Evolutionary conservation across 2,797 vertebrate species (phyloP), one percentile per base, ranked within the genome.

Genomic region (Lepus townsendii): DNA sequence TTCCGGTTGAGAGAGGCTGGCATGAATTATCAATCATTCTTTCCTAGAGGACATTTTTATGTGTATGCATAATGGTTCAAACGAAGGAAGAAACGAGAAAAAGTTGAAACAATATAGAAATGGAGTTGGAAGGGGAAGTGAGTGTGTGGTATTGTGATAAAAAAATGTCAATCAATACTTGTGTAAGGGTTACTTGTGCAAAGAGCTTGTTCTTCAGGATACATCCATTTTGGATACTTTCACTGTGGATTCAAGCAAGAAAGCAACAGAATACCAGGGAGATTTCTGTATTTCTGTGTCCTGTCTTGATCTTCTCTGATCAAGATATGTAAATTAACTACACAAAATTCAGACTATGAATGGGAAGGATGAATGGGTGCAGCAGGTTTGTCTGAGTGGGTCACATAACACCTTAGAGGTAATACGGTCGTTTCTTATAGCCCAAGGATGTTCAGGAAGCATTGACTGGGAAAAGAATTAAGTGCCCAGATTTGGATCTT

Each of bases 41-140:
- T 93, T 17, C 50, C 38, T 32, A 62, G 76, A 90, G 72, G 77
- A 69, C 54, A 71, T 38, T 60, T 38, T 27, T 42, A 5, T 1
- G 0, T 2, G n/a, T 1, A 0, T 2, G n/a, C 14, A 6, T 38
- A n/a, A 60, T 8, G 13, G 65, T 87, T 96, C 72, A 85, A 75
- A 76, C 72, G 79, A 95, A 95, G 85, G 92, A 95, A 93, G 89
- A 90, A 94, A 73, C 0, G 3, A 30, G 60, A 5, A 76, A 52
- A 92, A 65, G 57, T 76, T 57, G 65, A 32, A 66, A 66, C 3
- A 7, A 22, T 50, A 8, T 32, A 79, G 80, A 69, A n/a, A 5
- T 69, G 38, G 30, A 62, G 52, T 66, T 63, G 79, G 88, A 62
- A 71, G 60, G 22, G 32, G 27, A 63, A 52, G 17, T 16, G 10